Evolutionary conservation across 2,888 invertebrate species (phyloP).

Genomic region (Caenorhabditis virilis): DNA sequence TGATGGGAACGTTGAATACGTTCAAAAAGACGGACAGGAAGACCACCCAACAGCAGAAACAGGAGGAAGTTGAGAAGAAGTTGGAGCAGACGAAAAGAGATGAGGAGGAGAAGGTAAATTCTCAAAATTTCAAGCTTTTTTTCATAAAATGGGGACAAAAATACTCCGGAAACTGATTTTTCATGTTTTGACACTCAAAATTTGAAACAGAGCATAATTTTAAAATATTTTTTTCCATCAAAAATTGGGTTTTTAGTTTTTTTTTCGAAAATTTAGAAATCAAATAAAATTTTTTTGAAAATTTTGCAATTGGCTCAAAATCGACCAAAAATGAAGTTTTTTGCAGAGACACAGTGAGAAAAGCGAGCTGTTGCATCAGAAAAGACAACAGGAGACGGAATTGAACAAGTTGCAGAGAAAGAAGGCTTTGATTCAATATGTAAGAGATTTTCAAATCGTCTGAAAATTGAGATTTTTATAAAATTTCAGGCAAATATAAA

Average conservation of each 20-base stretch:
- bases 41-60: constrained; percentile 77
- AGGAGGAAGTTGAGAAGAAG: constrained; percentile 87
- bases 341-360: constrained; percentile 77
- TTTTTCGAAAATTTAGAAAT: too few species aligned
- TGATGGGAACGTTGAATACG: constrained; percentile 90
- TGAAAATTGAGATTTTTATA: not conserved
- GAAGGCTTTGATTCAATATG: constrained; percentile 70
- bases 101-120: constrained; percentile 80
- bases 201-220: too few species aligned
- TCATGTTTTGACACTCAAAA: too few species aligned
- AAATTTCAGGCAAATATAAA: constrained; percentile 77
- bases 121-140: too few species aligned
- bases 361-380: constrained; percentile 82
- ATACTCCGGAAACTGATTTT: too few species aligned
- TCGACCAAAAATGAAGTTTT: too few species aligned
- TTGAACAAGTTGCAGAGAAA: constrained; percentile 87
- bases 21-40: constrained; percentile 85
- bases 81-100: constrained; percentile 87
- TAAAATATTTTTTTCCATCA: too few species aligned
- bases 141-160: too few species aligned
- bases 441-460: constrained; percentile 13
- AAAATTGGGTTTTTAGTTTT: too few species aligned
- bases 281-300: too few species aligned
- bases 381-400: constrained; percentile 85
- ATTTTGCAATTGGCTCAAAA: too few species aligned